phyloP scores from a whole-genome alignment of 2,797 vertebrate species.

The Pseudocheirus occidentalis region DNA sequence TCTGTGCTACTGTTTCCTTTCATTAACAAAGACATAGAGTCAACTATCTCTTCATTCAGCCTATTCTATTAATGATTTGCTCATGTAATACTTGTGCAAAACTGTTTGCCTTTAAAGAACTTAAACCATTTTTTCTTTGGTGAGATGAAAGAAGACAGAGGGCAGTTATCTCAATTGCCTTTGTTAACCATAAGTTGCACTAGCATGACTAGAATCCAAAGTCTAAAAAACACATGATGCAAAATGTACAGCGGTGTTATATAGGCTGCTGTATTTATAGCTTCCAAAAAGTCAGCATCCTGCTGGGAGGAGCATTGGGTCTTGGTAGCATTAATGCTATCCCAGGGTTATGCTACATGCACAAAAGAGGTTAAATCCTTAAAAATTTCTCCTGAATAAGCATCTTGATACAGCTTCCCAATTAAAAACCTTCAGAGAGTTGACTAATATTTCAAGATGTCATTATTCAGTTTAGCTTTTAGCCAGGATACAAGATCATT shows the following conservation, averaged over 20 bases:
- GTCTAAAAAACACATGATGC: background rate
- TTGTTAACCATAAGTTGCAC: background rate
- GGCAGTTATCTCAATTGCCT: background rate
- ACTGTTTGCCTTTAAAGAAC: background rate
- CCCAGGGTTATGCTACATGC: background rate
- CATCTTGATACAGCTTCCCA: background rate
- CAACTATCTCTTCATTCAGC: background rate
- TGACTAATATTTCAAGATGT: background rate
- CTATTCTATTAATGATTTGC: background rate
- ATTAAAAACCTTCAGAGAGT: background rate
- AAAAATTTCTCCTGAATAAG: background rate
- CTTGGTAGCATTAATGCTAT: background rate
- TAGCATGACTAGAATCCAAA: background rate
- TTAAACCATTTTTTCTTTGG: background rate
- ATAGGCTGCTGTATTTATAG: background rate
- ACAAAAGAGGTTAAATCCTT: background rate
- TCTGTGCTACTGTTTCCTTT: background rate
- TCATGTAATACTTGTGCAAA: background rate
- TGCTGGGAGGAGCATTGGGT: background rate
- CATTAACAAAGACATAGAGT: background rate
- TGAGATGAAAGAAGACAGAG: background rate
- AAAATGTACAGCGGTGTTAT: background rate
- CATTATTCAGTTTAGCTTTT: slow-evolving; percentile 32
- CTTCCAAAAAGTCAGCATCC: background rate
- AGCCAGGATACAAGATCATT: slow-evolving; percentile 35